Evolutionary conservation across 2,797 vertebrate species (phyloP).

Genomic region (Rhinella marina): DNA sequence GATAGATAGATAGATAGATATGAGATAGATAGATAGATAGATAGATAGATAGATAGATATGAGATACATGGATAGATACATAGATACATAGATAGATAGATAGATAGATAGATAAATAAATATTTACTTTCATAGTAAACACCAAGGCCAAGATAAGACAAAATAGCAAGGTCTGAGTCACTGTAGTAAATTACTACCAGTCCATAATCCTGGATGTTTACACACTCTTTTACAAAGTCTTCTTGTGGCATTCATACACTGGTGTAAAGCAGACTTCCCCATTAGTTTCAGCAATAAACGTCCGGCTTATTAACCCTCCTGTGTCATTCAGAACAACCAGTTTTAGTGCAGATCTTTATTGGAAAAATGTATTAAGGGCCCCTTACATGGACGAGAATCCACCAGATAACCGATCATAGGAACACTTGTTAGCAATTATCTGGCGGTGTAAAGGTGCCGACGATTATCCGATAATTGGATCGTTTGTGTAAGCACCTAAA

Average conservation of each 20-base stretch:
- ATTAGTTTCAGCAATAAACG: constrained; percentile 34
- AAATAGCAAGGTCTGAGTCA: neutral
- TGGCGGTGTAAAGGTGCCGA: too few relatives aligned
- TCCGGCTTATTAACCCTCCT: neutral
- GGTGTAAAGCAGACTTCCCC: constrained; percentile 7
- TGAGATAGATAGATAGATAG: too few relatives aligned
- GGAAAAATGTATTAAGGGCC: neutral
- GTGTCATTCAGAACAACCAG: constrained; percentile 15
- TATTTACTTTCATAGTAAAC: neutral
- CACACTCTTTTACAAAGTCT: constrained; percentile 1
- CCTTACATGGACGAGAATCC: too few relatives aligned
- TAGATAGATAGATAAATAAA: neutral
- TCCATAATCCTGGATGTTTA: constrained; percentile 11
- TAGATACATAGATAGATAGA: neutral
- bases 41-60: too few relatives aligned
- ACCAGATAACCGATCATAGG: too few relatives aligned
- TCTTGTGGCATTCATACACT: neutral
- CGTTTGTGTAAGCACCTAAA: too few relatives aligned
- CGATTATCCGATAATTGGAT: too few relatives aligned
- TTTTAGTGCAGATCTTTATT: constrained; percentile 10
- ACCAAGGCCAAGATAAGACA: neutral
- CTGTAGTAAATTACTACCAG: neutral
- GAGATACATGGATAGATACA: too few relatives aligned
- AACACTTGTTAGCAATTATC: too few relatives aligned
- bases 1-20: too few relatives aligned